Percentiles rank a stretch among this genome's conserved stretches.
These are phyloP conservation scores for Drosophila sp. DNA, from an alignment of 1,140 invertebrate species.

Conservation along the genomic window DNA sequence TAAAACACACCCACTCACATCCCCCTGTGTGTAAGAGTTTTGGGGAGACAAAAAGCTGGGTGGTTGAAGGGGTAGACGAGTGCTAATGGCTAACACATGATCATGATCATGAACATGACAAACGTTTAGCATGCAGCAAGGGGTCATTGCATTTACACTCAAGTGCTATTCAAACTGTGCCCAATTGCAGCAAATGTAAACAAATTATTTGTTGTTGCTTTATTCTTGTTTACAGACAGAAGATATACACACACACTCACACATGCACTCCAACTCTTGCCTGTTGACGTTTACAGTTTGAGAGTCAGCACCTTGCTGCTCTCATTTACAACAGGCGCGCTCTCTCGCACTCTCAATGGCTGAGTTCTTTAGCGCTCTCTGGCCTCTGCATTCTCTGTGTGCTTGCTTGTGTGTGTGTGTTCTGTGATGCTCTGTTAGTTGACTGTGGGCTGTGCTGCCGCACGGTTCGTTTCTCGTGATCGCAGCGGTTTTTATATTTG, in stretches of 20 bases:
- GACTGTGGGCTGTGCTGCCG: constrained; percentile 61
- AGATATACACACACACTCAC: constrained; percentile 6
- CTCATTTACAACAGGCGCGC: neutral
- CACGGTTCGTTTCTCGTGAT: constrained; percentile 65
- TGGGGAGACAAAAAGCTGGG: constrained; percentile 24
- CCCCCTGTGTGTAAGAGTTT: neutral
- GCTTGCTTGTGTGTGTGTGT: too few relatives aligned
- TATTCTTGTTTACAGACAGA: constrained; percentile 16
- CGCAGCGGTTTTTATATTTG: constrained; percentile 25
- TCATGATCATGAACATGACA: constrained; percentile 45
- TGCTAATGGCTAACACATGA: constrained; percentile 29
- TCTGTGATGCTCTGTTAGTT: constrained; percentile 39
- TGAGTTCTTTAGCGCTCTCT: too few relatives aligned
- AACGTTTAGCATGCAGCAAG: constrained; percentile 12
- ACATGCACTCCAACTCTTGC: constrained; percentile 31
- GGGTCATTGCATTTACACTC: constrained; percentile 45
- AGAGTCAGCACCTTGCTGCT: constrained; percentile 9
- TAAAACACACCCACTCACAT: neutral
- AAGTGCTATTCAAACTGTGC: constrained; percentile 48
- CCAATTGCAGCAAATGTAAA: constrained; percentile 41
- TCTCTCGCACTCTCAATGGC: constrained; percentile 20
- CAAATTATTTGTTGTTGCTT: constrained; percentile 33
- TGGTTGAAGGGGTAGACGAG: too few relatives aligned
- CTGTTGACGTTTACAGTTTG: constrained; percentile 54
- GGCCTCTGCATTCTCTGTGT: too few relatives aligned